phyloP scores from a whole-genome alignment of 2,797 vertebrate species.

The Coregonus ussuriensis region DNA sequence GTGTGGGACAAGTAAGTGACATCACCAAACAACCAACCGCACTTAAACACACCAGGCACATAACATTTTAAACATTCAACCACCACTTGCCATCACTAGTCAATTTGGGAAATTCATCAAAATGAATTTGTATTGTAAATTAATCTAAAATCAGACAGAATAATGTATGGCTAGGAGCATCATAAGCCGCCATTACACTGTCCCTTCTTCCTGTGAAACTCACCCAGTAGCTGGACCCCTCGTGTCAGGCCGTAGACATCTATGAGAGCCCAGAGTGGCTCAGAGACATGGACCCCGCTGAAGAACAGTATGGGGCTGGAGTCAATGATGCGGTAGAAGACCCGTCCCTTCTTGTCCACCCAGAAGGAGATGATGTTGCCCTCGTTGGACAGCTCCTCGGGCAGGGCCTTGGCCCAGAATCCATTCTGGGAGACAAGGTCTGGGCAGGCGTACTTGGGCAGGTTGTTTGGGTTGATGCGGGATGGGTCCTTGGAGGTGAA shows the following conservation, averaged over 20 bases:
- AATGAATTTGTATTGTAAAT: neutral
- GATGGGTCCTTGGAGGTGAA: conserved; percentile 97
- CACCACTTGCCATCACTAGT: neutral
- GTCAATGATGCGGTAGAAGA: conserved; percentile 94
- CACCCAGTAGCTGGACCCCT: conserved; percentile 94
- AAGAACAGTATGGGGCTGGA: conserved; percentile 92
- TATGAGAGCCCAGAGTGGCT: conserved; percentile 94
- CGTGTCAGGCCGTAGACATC: conserved; percentile 95
- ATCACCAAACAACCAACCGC: conserved; percentile 54
- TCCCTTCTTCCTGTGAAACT: conserved; percentile 62
- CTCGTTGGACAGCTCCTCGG: conserved; percentile 93
- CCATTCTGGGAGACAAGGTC: conserved; percentile 95
- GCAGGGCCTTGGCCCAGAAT: conserved; percentile 98
- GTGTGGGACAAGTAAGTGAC: conserved; percentile 45
- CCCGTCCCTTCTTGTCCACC: conserved; percentile 97
- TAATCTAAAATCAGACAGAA: neutral
- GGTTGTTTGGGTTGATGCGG: conserved; percentile 89
- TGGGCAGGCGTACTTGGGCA: conserved; percentile 96
- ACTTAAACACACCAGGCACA: conserved; percentile 32
- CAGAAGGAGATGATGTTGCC: conserved; percentile 95
- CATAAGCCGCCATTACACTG: neutral
- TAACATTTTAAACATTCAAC: conserved; percentile 14
- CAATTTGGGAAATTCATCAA: neutral
- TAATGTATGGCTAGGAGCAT: neutral
- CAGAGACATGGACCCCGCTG: conserved; percentile 85